phyloP scores from a whole-genome alignment of 2,888 invertebrate genomes.

The Tyria jacobaeae region DNA sequence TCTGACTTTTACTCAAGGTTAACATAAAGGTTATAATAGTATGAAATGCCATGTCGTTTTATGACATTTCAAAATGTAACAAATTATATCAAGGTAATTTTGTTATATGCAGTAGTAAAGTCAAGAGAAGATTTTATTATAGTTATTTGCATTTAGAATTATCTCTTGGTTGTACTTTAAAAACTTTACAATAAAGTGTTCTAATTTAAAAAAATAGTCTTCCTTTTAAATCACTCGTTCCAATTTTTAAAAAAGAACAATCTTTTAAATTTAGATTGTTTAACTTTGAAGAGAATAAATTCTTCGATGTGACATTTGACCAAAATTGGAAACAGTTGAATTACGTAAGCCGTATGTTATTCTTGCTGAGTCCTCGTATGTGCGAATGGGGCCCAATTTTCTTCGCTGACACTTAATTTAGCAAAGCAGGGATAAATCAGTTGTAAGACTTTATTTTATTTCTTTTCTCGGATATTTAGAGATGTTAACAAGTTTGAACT shows the following conservation, averaged over 20 bases:
- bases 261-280: not conserved
- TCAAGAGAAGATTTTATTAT: not conserved
- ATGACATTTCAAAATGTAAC: slow-evolving; percentile 47
- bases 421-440: slow-evolving; percentile 24
- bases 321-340: slow-evolving; percentile 13
- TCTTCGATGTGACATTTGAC: slow-evolving; percentile 2
- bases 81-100: slow-evolving; percentile 32
- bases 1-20: slow-evolving; percentile 53
- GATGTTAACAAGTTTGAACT: slow-evolving; percentile 3
- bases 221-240: not conserved
- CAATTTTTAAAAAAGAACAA: not conserved
- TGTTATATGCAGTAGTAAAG: slow-evolving; percentile 9
- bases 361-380: slow-evolving; percentile 18
- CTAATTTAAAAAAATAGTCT: not conserved
- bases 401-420: slow-evolving; percentile 27
- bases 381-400: slow-evolving; percentile 26
- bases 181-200: not conserved
- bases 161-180: not conserved
- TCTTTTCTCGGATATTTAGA: slow-evolving; percentile 7
- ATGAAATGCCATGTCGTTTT: slow-evolving; percentile 47
- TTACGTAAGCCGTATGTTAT: slow-evolving; percentile 19
- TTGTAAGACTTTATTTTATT: slow-evolving; percentile 17
- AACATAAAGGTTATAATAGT: slow-evolving; percentile 44
- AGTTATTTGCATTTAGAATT: not conserved
- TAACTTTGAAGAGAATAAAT: not conserved